Evolutionary conservation across 2,797 vertebrate species (phyloP).

Genomic region (Myotis findleyi): DNA sequence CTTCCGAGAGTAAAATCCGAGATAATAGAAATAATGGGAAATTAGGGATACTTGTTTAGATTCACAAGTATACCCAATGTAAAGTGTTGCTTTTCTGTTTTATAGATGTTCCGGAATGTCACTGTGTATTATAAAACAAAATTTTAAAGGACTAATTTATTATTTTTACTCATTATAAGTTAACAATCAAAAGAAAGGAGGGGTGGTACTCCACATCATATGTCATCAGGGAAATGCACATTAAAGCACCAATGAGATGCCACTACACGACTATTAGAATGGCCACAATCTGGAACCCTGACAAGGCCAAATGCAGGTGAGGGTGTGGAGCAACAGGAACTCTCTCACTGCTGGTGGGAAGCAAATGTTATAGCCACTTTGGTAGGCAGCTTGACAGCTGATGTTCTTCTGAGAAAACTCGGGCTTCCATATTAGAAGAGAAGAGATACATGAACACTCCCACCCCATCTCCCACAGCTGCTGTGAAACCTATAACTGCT

Average conservation of each 20-base stretch:
- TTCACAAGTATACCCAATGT: slow-evolving; percentile 2
- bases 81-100: slow-evolving; percentile 18
- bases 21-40: background rate
- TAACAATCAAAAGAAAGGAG: background rate
- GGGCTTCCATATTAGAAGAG: background rate
- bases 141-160: background rate
- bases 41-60: background rate
- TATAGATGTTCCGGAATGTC: background rate
- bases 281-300: background rate
- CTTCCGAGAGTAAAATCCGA: background rate
- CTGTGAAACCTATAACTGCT: no score
- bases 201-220: background rate
- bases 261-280: background rate
- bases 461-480: background rate
- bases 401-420: slow-evolving; percentile 6
- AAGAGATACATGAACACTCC: background rate
- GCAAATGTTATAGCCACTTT: background rate
- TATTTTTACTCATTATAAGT: background rate
- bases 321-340: background rate
- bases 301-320: background rate
- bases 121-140: background rate
- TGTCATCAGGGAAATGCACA: background rate
- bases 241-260: background rate
- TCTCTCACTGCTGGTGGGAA: background rate
- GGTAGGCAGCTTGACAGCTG: background rate